Evolutionary conservation across 2,888 invertebrate genomes (phyloP).

Genomic region (Eugnorisma glareosa): DNA sequence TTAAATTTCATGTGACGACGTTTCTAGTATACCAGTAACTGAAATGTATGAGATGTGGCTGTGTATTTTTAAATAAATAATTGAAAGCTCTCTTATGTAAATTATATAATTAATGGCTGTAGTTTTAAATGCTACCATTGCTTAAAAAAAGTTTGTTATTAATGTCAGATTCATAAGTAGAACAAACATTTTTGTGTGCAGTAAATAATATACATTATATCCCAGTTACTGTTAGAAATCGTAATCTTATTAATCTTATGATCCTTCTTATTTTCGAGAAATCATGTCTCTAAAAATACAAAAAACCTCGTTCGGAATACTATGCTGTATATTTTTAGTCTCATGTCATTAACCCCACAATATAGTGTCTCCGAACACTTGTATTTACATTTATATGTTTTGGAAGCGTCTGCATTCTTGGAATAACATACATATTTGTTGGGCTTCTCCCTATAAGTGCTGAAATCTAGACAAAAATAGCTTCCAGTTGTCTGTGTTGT

Average conservation of each 20-base stretch:
- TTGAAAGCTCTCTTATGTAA: not conserved
- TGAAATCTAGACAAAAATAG: constrained; percentile 43
- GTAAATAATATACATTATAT: constrained; percentile 4
- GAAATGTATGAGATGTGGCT: not conserved
- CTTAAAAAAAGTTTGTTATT: not conserved
- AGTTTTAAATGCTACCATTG: not conserved
- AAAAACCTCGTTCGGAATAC: constrained; percentile 49
- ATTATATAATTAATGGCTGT: not conserved
- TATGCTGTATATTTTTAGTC: constrained; percentile 64
- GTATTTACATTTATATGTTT: constrained; percentile 60
- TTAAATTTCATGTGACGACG: not conserved
- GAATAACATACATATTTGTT: constrained; percentile 54
- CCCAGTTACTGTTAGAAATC: constrained; percentile 20
- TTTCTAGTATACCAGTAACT: not conserved
- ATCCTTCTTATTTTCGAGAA: constrained; percentile 37
- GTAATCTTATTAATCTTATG: constrained; percentile 37
- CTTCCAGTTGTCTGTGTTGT: constrained; percentile 16
- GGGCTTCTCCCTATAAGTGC: constrained; percentile 20
- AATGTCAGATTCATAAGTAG: constrained; percentile 12
- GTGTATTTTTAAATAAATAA: not conserved
- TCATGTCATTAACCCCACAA: constrained; percentile 61
- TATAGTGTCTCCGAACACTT: constrained; percentile 45
- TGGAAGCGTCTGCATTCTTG: constrained; percentile 56
- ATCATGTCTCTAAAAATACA: constrained; percentile 49
- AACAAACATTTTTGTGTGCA: not conserved